Evolutionary conservation across 2,797 vertebrate genomes (phyloP), one percentile per base, ranked within the genome.

Genomic region (Chaetophractus vellerosus): DNA sequence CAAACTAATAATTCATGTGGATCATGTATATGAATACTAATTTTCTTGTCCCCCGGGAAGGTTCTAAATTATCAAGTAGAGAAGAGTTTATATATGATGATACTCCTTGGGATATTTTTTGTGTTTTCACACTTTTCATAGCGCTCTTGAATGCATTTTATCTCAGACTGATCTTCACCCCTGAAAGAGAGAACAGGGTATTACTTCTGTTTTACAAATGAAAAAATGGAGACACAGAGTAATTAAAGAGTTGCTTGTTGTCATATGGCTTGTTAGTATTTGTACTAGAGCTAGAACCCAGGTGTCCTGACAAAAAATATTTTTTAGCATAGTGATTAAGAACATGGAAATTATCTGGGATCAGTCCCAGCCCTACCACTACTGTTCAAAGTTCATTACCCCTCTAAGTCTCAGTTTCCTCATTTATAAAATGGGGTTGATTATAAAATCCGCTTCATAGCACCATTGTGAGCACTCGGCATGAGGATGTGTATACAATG

Each of bases 51-150:
- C 2, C 1, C 33, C 33, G 33, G 12, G 10, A 64, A 96, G 6
- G 68, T 89, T 71, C 28, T 16, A 82, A 55, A 52, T 92, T 76
- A 87, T 36, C 82, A 89, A 31, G 90, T 88, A 88, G 33, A 80
- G 52, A 85, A 75, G 31, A 66, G 7, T 59, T 89, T 66, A 94
- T 24, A 5, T 7, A 26, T 81, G 72, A 31, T 41, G 80, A n/a
- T 71, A 71, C 61, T 76, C 75, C 10, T 2, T 74, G 52, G 15
- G 45, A 9, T 84, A 72, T 57, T 19, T 71, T 33, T 88, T 76
- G 48, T 7, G 7, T 85, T 78, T 90, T 26, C 82, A 88, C 50
- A 89, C 19, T 66, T 36, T 81, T 64, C 15, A 5, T 61, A 75
- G 33, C 33, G 57, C 28, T 78, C 48, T 83, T 31, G 82, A 80